Evolutionary conservation across 2,113 vertebrate species (phyloP), one percentile per base, ranked within the genome.

Genomic region (Sardina pilchardus): DNA sequence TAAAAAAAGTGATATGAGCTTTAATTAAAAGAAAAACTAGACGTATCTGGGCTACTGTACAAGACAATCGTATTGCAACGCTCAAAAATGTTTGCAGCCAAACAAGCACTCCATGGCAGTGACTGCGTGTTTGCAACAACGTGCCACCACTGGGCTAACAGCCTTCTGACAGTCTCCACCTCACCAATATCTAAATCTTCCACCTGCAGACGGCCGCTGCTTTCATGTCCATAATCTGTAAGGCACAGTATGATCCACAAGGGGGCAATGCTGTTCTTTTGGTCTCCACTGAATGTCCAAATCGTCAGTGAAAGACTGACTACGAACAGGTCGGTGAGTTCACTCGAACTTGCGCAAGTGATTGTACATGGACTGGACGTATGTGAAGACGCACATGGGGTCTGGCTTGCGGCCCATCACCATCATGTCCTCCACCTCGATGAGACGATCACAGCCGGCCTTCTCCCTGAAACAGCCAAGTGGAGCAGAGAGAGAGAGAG

Each of bases 361-460:
- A 92, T 97, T 99, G 95, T 99, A 99, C 0, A 99, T 95, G 0
- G 98, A 97, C 93, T 99, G 98, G 59, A 99, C 98, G 0, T 99
- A 99, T 81, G 98, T 99, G 93, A 99, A 99, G 89, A 99, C 96
- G 0, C 98, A 99, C 98, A 99, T 99, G 87, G 98, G 98, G 92
- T 99, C 98, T 0, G 98, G 98, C 93, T 96, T 99, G 84, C 93
- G 96, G 24, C 98, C 98, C 98, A 99, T 99, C 92, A 96, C 90
- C 96, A 99, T 96, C 98, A 99, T 99, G 88, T 99, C 98, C 39
- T 99, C 98, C 93, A 99, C 98, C 92, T 99, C 98, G 24, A 99
- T 99, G 81, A 99, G 95, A 71, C 98, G 96, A 89, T 99, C 98
- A 0, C 98, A 99, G 91, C 95, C 94, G 4, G 98, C 98, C 94